These are phyloP conservation scores for Malurus alboscapulatus DNA, from an alignment of 2,113 vertebrate species.

Conservation along the genomic window DNA sequence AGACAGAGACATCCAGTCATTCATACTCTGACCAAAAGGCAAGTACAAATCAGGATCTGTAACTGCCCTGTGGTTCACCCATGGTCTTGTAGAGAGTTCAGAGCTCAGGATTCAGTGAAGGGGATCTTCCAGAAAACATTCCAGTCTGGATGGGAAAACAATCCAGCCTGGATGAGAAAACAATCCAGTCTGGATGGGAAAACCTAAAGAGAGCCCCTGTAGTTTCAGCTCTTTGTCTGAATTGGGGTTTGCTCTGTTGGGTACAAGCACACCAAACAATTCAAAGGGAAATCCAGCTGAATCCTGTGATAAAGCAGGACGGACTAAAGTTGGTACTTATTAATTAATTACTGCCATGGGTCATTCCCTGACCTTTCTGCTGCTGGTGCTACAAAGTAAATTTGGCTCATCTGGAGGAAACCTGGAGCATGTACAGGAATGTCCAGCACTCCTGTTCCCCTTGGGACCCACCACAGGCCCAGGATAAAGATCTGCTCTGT, in stretches of 20 bases:
- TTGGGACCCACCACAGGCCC: not conserved
- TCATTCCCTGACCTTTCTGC: not conserved
- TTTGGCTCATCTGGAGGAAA: not conserved
- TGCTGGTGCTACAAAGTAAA: not conserved
- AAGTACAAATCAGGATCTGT: not conserved
- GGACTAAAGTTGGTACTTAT: not conserved
- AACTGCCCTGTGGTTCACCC: not conserved
- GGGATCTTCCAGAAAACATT: not conserved
- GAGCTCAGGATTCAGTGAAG: not conserved
- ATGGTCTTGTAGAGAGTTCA: not conserved
- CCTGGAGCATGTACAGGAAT: not conserved
- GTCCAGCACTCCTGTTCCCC: not conserved
- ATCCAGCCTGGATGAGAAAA: not conserved
- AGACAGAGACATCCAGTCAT: not conserved
- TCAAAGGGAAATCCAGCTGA: not conserved
- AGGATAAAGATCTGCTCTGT: not conserved
- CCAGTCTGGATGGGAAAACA: not conserved
- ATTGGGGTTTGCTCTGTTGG: not conserved
- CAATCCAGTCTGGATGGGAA: not conserved
- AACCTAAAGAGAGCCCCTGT: not conserved
- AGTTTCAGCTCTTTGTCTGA: not conserved
- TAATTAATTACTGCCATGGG: not conserved
- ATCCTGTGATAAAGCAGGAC: not conserved
- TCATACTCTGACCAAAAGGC: not conserved
- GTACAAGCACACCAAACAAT: not conserved